A percentile compares a stretch with the other conserved stretches of the same genome.
Conservation (phyloP, 2,113 vertebrate genomes). For the Cebus imitator region DNA sequence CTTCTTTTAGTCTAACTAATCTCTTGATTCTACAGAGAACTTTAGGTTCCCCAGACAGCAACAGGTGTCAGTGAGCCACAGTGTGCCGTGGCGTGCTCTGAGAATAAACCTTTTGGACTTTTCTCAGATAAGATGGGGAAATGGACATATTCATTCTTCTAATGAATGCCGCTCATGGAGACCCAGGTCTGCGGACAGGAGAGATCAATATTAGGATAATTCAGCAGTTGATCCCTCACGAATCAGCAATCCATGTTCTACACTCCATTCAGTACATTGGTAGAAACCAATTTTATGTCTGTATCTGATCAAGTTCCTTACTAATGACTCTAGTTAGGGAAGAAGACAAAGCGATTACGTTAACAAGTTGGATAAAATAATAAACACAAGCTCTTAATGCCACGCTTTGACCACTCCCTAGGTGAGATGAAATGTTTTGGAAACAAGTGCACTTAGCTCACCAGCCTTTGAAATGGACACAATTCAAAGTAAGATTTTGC, state of each 20-base stretch:
- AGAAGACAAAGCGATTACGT: neutral
- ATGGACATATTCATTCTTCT: neutral
- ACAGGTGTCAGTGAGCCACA: accelerated
- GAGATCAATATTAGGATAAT: neutral
- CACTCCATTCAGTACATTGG: accelerated
- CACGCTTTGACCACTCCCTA: neutral
- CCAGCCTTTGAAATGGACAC: neutral
- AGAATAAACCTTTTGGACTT: neutral
- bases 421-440: neutral
- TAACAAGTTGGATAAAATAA: neutral
- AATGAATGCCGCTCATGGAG: neutral
- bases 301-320: neutral
- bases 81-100: too few relatives aligned
- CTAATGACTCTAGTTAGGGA: neutral
- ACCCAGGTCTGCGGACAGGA: neutral
- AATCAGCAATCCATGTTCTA: neutral
- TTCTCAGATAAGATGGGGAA: neutral
- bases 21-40: neutral
- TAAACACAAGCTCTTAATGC: neutral
- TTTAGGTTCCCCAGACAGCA: neutral
- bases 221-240: neutral
- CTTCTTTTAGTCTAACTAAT: neutral
- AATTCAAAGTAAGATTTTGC: neutral
- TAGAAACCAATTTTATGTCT: neutral
- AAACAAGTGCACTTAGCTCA: neutral